phyloP scores from a whole-genome alignment of 2,113 vertebrate species.

The Eleginops maclovinus region DNA sequence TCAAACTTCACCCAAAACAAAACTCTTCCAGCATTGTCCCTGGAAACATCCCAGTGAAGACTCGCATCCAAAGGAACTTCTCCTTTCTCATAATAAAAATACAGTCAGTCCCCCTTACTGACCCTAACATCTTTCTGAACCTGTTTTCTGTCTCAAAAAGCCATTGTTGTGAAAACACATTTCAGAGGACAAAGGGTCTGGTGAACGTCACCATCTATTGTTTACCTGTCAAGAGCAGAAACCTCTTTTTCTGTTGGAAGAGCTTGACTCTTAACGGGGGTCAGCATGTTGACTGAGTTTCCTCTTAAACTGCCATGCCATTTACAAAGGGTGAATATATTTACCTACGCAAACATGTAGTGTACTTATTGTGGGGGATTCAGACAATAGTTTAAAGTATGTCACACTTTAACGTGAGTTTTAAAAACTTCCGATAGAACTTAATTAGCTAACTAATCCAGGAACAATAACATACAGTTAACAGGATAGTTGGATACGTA shows the following conservation, averaged over 20 bases:
- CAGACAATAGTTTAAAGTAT: not conserved
- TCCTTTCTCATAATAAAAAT: slow-evolving; percentile 4
- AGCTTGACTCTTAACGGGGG: slow-evolving; percentile 28
- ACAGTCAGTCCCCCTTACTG: slow-evolving; percentile 1
- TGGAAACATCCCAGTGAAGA: slow-evolving; percentile 13
- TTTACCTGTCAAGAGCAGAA: slow-evolving; percentile 45
- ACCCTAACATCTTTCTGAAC: slow-evolving; percentile 10
- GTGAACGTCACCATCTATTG: slow-evolving; percentile 49
- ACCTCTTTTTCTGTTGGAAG: slow-evolving; percentile 4
- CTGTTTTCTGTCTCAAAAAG: not conserved
- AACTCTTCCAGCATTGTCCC: slow-evolving; percentile 47
- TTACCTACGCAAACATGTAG: not conserved
- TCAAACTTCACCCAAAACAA: slow-evolving; percentile 46
- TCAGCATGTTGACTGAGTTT: slow-evolving; percentile 2
- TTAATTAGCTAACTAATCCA: not conserved
- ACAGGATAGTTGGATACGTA: too few species aligned
- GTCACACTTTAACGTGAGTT: not conserved
- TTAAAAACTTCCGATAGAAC: not conserved
- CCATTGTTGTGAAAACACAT: slow-evolving; percentile 45
- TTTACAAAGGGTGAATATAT: slow-evolving; percentile 6
- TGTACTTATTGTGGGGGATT: not conserved
- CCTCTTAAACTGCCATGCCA: not conserved
- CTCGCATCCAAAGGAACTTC: slow-evolving; percentile 4
- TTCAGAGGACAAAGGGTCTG: slow-evolving; percentile 41
- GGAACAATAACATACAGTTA: too few species aligned